Base-by-base conservation (phyloP, 37 sponge, comb jelly and placozoan genomes). In the Ianthella basta region DNA sequence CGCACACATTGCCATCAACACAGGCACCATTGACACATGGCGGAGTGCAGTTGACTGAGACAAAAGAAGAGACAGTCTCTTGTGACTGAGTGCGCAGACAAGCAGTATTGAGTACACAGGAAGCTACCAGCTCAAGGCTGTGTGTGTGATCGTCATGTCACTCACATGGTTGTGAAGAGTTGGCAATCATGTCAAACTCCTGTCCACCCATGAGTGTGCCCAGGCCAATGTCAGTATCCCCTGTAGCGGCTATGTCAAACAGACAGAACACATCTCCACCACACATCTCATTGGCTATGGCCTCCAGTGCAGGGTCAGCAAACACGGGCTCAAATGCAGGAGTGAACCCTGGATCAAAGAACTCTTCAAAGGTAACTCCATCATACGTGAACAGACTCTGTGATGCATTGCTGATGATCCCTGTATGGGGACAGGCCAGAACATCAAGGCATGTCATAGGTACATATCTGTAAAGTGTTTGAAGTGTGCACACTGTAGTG, bases 231-330 rank as follows among this genome's bases (percentile, higher is more conserved):
- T 81, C 63, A 19, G 29, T 34, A 59, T 59, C 32, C 4, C 82
- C 82, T 56, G 82, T 81, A 27, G 55, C 82, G 19, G 82, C 82
- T 59, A 81, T 81, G 32, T 81, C 82, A 59, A 34, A 81, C 6
- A 81, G 63, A 59, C 82, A 81, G 30, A 30, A 32, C 23, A 34
- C 27, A 57, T 81, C 61, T 35, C 33, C 37, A 19, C 27, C 19
- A 32, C 82, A 81, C 37, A 81, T 29, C 16, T 16, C 61, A 59
- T 15, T 81, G 34, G 82, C 82, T 15, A 19, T 3, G 32, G 0
- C 12, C 55, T 81, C 82, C 32, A 81, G 10, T 60, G 60, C 35
- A 19, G 82, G 36, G 29, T 81, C 37, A 59, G 3, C 24, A 59
- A 81, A 81, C 37, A 59, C 61, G 0, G 63, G 33, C n/a, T n/a